These are phyloP conservation scores for Halcyon chelicuti DNA, from an alignment of 2,797 vertebrate species.

Conservation along the genomic window DNA sequence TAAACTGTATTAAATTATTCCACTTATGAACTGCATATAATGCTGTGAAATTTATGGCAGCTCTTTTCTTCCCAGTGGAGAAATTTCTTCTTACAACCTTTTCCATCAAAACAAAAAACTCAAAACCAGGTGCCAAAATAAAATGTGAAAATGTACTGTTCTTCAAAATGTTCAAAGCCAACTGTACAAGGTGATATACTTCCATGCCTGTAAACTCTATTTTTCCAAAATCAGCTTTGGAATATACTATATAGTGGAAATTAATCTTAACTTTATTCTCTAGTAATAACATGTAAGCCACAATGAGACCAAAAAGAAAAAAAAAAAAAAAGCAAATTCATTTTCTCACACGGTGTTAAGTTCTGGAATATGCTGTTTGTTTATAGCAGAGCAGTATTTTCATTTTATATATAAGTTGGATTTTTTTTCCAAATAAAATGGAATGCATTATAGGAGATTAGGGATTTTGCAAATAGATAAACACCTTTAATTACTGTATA, in stretches of 20 bases:
- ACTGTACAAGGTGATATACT: neutral
- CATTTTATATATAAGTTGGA: neutral
- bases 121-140: neutral
- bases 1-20: neutral
- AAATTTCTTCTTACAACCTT: neutral
- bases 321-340: neutral
- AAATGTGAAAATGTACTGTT: neutral
- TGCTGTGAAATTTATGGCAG: neutral
- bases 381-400: neutral
- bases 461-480: neutral
- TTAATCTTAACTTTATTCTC: neutral
- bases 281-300: neutral
- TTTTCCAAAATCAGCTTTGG: neutral
- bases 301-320: neutral
- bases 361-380: neutral
- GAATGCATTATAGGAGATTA: neutral
- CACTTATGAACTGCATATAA: neutral
- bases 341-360: neutral
- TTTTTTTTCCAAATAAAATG: neutral
- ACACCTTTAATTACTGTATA: neutral
- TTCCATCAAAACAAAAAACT: conserved; percentile 26
- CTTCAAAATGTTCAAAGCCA: neutral
- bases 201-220: neutral
- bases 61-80: neutral
- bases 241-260: neutral